Evolutionary conservation across 2,797 vertebrate species (phyloP).

Genomic region (Etheostoma nigrum): DNA sequence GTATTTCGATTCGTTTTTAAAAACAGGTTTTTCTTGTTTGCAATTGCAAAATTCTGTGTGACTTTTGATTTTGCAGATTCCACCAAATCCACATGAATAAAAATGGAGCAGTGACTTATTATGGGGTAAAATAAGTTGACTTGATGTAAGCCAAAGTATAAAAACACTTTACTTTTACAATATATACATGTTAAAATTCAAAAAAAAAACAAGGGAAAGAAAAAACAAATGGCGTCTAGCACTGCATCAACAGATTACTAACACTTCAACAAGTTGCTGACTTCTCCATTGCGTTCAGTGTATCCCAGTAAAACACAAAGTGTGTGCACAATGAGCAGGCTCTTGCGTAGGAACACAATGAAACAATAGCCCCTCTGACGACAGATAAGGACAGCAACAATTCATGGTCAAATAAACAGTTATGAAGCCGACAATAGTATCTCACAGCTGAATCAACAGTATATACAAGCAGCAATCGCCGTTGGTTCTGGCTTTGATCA

Average conservation of each 20-base stretch:
- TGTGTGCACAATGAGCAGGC: slow-evolving; percentile 61
- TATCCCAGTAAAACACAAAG: slow-evolving; percentile 75
- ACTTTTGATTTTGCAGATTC: slow-evolving; percentile 50
- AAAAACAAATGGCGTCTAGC: slow-evolving; percentile 68
- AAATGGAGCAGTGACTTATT: slow-evolving; percentile 8
- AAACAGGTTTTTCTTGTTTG: slow-evolving; percentile 20
- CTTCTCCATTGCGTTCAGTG: slow-evolving; percentile 77
- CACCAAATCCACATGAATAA: slow-evolving; percentile 26
- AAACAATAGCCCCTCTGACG: slow-evolving; percentile 78
- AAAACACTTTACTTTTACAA: slow-evolving; percentile 14
- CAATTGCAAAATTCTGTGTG: slow-evolving; percentile 21
- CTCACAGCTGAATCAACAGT: slow-evolving; percentile 84
- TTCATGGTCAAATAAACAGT: slow-evolving; percentile 84
- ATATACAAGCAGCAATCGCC: slow-evolving; percentile 69
- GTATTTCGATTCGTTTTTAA: background rate
- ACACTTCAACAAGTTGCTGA: slow-evolving; percentile 80
- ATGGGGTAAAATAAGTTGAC: slow-evolving; percentile 8
- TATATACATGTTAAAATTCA: slow-evolving; percentile 29
- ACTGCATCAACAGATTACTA: slow-evolving; percentile 78
- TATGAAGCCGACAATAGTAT: slow-evolving; percentile 82
- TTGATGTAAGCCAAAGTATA: background rate
- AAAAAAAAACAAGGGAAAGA: slow-evolving; percentile 50
- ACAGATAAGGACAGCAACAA: slow-evolving; percentile 82
- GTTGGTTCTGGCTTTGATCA: slow-evolving; percentile 77
- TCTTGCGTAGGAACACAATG: slow-evolving; percentile 74